Base-by-base conservation (phyloP, 2,888 invertebrate species). In the Tenthredo distinguenda region DNA sequence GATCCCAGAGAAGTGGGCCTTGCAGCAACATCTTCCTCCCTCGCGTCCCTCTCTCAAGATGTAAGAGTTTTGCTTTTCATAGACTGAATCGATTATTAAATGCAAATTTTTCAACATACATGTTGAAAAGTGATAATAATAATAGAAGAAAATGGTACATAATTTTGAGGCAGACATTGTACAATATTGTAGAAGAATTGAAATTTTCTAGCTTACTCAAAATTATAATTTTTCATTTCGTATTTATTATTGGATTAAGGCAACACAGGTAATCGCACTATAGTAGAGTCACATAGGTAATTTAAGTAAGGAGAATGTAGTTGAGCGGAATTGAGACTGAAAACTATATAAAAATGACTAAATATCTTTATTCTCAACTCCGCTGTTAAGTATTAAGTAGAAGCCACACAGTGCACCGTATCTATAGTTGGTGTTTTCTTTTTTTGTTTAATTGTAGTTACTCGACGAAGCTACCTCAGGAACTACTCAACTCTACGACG, bases 381-480 rank as follows among this genome's bases (percentile, higher is more conserved):
- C 62, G 15, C 55, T 86, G 81, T 43, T 68, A 55, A 4, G 62
- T 81, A 76, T 84, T 55, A 58, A 40, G 84, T 85, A 85, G 83
- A 74, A 86, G 86, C 88, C 82, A 79, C 86, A 89, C 93, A 93
- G 92, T 91, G 93, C 93, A 93, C 91, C 91, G 92, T 93, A 94
- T 93, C 91, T 94, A 93, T 93, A 92, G 94, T 94, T 95, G 95
- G 94, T 94, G 94, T 95, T 94, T 95, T 95, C 95, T 95, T 93
- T 93, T 92, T 95, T 95, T 95, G 94, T 94, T 95, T 95, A 91
- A 92, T 92, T 93, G 90, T 93, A 96, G 96, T 96, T 96, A 95
- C 95, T 96, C 96, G 96, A 96, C 94, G 95, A 95, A 93, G 94
- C 94, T 90, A 94, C 94, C 91, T 92, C 95, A 90, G 94, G 94